phyloP scores from a whole-genome alignment of 2,113 vertebrate genomes.

The Prolemur simus region DNA sequence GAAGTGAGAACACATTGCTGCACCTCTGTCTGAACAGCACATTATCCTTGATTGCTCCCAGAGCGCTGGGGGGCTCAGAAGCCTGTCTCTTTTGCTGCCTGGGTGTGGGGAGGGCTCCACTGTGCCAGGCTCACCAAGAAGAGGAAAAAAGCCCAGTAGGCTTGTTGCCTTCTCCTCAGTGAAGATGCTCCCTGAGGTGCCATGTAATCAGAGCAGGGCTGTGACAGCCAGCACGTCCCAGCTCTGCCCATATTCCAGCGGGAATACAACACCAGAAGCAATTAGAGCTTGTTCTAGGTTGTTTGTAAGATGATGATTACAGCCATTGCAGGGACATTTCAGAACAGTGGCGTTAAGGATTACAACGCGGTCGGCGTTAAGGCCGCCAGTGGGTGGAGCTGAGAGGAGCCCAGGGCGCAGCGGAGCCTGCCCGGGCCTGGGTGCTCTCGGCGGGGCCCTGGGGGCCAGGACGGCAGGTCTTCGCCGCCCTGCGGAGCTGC shows the following conservation, averaged over 20 bases:
- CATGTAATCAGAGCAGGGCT: constrained; percentile 69
- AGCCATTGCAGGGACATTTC: constrained; percentile 73
- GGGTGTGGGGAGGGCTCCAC: not conserved
- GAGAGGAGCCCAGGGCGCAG: not conserved
- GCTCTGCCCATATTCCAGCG: constrained; percentile 40
- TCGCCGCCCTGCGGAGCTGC: not conserved
- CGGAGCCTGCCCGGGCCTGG: not conserved
- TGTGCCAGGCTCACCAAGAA: not conserved
- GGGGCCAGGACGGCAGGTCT: not conserved
- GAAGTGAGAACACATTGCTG: not conserved
- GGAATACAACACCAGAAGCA: constrained; percentile 71
- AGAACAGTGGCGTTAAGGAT: constrained; percentile 72
- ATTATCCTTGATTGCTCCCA: not conserved
- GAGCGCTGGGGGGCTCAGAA: not conserved
- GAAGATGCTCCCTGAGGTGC: constrained; percentile 64
- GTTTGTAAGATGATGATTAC: constrained; percentile 80
- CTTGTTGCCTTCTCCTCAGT: constrained; percentile 27
- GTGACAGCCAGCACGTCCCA: constrained; percentile 43
- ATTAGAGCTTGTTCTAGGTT: constrained; percentile 79
- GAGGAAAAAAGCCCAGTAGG: not conserved
- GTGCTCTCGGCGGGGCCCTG: not conserved
- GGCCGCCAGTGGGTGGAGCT: not conserved
- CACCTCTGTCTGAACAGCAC: not conserved
- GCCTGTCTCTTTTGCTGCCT: not conserved
- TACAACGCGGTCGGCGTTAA: constrained; percentile 39